phyloP scores from a whole-genome alignment of 2,113 vertebrate species.

The Scatophagus argus region DNA sequence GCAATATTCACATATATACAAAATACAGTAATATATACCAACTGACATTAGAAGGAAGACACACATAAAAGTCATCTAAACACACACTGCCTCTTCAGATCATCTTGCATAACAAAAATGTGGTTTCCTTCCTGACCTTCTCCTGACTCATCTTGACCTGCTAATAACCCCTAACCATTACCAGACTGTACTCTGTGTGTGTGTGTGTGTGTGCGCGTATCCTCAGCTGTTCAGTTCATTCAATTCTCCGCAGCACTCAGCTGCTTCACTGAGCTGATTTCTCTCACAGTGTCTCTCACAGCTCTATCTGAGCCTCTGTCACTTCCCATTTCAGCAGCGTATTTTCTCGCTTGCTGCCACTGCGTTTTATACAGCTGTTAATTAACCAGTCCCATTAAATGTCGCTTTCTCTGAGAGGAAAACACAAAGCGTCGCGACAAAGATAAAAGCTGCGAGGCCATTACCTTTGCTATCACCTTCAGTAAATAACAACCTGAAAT shows the following conservation, averaged over 20 bases:
- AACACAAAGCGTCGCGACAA: not conserved
- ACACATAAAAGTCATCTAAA: conserved; percentile 1
- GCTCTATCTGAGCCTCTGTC: conserved; percentile 29
- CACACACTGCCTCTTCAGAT: conserved; percentile 7
- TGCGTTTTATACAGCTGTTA: conserved; percentile 5
- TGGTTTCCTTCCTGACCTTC: conserved; percentile 31
- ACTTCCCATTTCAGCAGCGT: conserved; percentile 11
- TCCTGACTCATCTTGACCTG: conserved; percentile 60
- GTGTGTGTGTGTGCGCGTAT: conserved; percentile 26
- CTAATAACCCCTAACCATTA: conserved; percentile 63
- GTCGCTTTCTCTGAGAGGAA: not conserved
- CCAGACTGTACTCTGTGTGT: conserved; percentile 20
- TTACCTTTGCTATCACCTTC: conserved; percentile 2
- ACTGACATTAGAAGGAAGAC: conserved; percentile 14
- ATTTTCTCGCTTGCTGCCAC: conserved; percentile 8
- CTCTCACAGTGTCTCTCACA: conserved; percentile 14
- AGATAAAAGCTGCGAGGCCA: not conserved
- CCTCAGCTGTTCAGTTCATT: conserved; percentile 76
- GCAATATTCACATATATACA: conserved; percentile 1
- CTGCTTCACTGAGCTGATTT: conserved; percentile 47
- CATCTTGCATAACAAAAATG: conserved; percentile 21
- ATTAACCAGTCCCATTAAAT: conserved; percentile 7
- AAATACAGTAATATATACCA: conserved; percentile 5
- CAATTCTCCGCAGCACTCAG: conserved; percentile 46
- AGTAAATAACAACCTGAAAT: not conserved